These are phyloP conservation scores for Sturnira hondurensis DNA, from an alignment of 2,113 vertebrate genomes.

Conservation along the genomic window DNA sequence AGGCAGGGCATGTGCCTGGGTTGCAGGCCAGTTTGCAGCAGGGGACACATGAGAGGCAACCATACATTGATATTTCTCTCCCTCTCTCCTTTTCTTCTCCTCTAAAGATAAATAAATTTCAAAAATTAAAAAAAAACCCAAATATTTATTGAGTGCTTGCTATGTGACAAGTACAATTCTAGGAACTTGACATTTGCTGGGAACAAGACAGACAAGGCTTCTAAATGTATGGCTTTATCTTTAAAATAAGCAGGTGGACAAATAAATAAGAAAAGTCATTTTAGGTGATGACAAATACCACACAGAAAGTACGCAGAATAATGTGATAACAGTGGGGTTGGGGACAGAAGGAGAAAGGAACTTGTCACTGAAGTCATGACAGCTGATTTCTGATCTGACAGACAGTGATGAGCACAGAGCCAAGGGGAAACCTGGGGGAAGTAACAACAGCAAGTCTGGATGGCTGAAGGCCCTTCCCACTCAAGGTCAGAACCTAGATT, in stretches of 20 bases:
- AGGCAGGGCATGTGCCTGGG: too few species aligned
- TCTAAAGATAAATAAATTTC: too few species aligned
- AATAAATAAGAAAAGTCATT: not conserved
- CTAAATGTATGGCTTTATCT: not conserved
- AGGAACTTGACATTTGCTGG: not conserved
- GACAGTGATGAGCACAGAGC: not conserved
- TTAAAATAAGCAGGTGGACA: not conserved
- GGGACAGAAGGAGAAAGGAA: not conserved
- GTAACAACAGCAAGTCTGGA: not conserved
- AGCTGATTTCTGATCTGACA: not conserved
- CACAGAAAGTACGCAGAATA: not conserved
- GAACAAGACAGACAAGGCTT: not conserved
- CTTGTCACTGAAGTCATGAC: not conserved
- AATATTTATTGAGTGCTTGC: not conserved
- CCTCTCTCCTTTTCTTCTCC: too few species aligned
- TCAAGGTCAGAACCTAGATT: not conserved
- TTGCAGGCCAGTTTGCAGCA: too few species aligned
- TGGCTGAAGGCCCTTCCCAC: not conserved
- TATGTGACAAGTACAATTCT: not conserved
- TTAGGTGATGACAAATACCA: not conserved
- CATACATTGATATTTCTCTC: too few species aligned
- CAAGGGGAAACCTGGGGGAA: not conserved
- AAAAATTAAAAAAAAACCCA: too few species aligned
- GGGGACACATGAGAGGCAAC: too few species aligned
- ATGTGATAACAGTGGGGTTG: not conserved